A percentile compares a stretch with the other conserved stretches of the same genome.
These are phyloP conservation scores for Pristionchus exspectatus DNA, from an alignment of 2,888 invertebrate genomes.

Conservation along the genomic window DNA sequence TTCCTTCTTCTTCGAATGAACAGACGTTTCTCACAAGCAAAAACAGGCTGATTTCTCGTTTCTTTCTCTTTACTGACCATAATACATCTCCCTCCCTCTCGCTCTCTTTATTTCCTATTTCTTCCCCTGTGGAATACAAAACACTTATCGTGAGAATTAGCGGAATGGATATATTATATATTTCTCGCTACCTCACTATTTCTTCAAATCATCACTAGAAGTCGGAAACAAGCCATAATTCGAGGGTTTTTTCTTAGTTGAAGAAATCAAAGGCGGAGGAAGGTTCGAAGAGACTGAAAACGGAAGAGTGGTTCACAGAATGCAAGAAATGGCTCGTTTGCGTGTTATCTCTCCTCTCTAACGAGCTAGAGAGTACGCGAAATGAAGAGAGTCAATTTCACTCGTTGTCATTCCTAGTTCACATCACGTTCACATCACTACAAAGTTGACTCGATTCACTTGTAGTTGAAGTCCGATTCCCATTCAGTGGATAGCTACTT, in stretches of 20 bases:
- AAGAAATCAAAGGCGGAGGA: not conserved
- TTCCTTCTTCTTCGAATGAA: not conserved
- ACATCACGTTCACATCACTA: too few species aligned
- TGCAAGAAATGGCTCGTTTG: not conserved
- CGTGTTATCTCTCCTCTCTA: not conserved
- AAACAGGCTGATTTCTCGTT: slow-evolving; percentile 20
- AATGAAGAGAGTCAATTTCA: not conserved
- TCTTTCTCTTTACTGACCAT: slow-evolving; percentile 2
- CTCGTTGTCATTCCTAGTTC: too few species aligned
- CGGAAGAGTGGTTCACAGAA: not conserved
- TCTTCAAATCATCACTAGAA: not conserved
- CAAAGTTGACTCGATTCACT: too few species aligned
- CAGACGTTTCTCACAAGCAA: slow-evolving; percentile 39
- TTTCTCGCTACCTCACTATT: not conserved
- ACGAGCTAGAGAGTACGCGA: too few species aligned
- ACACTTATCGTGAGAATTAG: not conserved
- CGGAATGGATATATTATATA: not conserved
- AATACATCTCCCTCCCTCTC: slow-evolving; percentile 1
- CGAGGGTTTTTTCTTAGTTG: not conserved
- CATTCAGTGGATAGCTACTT: not conserved
- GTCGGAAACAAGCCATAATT: not conserved
- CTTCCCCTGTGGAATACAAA: not conserved
- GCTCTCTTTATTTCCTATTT: not conserved
- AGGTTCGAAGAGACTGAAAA: slow-evolving; percentile 6
- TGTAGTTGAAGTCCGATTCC: too few species aligned